Evolutionary conservation across 1,140 invertebrate genomes (phyloP).

Genomic region (Ditylenchus dipsaci): DNA sequence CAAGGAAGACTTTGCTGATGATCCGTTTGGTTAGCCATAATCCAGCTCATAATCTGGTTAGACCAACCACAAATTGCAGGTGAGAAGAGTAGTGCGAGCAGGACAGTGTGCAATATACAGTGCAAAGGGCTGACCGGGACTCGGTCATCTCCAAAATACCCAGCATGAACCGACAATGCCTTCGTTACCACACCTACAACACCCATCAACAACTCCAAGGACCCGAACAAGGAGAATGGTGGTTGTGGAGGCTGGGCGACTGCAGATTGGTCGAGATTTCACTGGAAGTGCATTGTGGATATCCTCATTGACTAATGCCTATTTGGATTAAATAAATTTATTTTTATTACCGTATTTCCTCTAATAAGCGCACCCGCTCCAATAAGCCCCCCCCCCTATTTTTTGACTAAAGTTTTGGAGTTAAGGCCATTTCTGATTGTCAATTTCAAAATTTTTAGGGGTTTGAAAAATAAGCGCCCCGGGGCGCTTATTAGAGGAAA

Average conservation of each 20-base stretch:
- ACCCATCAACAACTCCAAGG: not conserved
- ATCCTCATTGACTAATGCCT: constrained; percentile 7
- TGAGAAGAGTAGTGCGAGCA: not conserved
- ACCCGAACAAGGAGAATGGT: constrained; percentile 11
- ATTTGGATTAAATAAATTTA: too few relatives aligned
- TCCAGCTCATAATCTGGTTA: not conserved
- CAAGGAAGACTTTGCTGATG: constrained; percentile 4
- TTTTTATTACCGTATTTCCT: too few relatives aligned
- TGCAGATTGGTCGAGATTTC: constrained; percentile 19
- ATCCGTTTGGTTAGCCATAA: not conserved
- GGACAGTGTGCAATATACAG: constrained; percentile 20
- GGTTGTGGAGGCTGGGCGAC: constrained; percentile 11
- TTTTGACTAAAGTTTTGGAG: too few relatives aligned
- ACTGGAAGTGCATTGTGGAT: constrained; percentile 23
- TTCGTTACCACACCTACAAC: constrained; percentile 19
- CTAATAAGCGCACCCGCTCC: too few relatives aligned
- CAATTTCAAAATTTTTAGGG: too few relatives aligned
- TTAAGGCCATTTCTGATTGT: too few relatives aligned
- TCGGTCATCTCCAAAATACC: constrained; percentile 11
- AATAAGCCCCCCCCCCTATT: too few relatives aligned
- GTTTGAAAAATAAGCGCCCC: too few relatives aligned
- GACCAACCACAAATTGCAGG: constrained; percentile 4
- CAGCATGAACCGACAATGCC: constrained; percentile 15
- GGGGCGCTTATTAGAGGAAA: too few relatives aligned
- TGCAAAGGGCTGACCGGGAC: constrained; percentile 18